Percentiles rank a stretch among this genome's conserved stretches.
Conservation (phyloP, 2,797 vertebrate species). For the Limnodromus scolopaceus region DNA sequence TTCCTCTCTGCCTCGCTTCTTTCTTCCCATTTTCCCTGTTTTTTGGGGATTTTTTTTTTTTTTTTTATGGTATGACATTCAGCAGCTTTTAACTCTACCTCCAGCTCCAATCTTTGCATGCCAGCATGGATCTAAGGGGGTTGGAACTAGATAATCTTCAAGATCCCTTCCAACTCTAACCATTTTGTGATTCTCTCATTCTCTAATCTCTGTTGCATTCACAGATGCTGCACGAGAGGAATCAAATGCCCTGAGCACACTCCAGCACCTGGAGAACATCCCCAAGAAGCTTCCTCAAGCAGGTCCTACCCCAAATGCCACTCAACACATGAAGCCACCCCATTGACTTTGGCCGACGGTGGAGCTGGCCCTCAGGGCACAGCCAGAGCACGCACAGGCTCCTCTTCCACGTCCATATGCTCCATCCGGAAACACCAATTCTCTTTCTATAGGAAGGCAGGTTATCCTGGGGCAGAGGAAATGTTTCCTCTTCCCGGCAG, state of each 20-base stretch:
- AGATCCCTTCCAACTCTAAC: background rate
- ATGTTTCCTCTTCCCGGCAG: conserved; percentile 60
- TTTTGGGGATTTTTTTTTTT: background rate
- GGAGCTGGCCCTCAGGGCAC: background rate
- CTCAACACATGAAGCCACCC: background rate
- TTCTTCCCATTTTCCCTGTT: background rate
- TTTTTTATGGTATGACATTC: background rate
- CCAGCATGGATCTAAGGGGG: background rate
- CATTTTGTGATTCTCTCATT: background rate
- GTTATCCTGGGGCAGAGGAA: conserved; percentile 70
- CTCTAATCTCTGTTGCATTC: background rate
- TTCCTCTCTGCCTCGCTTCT: background rate
- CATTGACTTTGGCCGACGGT: background rate
- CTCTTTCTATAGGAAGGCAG: conserved; percentile 69
- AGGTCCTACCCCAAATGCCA: background rate
- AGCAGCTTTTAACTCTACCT: background rate
- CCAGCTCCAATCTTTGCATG: background rate
- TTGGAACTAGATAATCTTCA: background rate
- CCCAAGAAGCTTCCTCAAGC: background rate
- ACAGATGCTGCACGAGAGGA: background rate
- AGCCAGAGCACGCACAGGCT: background rate
- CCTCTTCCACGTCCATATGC: conserved; percentile 15
- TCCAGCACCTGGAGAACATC: background rate
- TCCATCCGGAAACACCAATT: conserved; percentile 48
- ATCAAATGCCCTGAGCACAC: background rate